Evolutionary conservation across 2,113 vertebrate species (phyloP), one percentile per base, ranked within the genome.

Genomic region (Lycaon pictus): DNA sequence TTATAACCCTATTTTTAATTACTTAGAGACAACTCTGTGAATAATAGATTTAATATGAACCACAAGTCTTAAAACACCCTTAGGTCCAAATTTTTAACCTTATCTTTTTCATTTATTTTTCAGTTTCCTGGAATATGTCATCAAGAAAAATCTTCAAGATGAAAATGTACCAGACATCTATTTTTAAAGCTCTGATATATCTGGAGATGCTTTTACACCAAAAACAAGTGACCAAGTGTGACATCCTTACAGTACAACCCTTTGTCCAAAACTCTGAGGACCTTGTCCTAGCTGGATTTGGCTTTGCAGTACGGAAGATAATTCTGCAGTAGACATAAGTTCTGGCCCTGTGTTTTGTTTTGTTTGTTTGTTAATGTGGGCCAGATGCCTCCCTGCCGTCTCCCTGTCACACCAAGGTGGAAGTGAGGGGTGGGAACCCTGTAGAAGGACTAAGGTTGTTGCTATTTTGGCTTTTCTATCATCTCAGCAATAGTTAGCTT

Each of bases 41-140:
- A 77, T 83, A 90, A 65, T 12, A 80, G 8, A 79, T 72, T 84
- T 32, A 88, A 77, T 87, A 27, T 15, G 25, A 90, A 35, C 23
- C 20, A 77, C 11, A 13, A 58, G 19, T 65, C 29, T n/a, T 77
- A 81, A 51, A 77, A 86, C n/a, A 51, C 8, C 20, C 60, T 62
- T 89, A 55, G 32, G 93, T 87, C 12, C 16, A 90, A 93, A 76
- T 83, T 90, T 90, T 72, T 63, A 80, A 71, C 11, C 60, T 76
- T 96, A 67, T 11, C 4, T 27, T 67, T 69, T 86, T 37, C 29
- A 85, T 19, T 86, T 15, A 83, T 43, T 88, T 94, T 9, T 79
- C 48, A 58, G 4, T 60, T 95, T 92, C 60, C 29, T 76, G 11
- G 35, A 81, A 27, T 27, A 1, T 56, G 11, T 74, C 16, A 65